Evolutionary conservation across 1,140 invertebrate species (phyloP), one percentile per base, ranked within the genome.

Genomic region (Delia radicum): DNA sequence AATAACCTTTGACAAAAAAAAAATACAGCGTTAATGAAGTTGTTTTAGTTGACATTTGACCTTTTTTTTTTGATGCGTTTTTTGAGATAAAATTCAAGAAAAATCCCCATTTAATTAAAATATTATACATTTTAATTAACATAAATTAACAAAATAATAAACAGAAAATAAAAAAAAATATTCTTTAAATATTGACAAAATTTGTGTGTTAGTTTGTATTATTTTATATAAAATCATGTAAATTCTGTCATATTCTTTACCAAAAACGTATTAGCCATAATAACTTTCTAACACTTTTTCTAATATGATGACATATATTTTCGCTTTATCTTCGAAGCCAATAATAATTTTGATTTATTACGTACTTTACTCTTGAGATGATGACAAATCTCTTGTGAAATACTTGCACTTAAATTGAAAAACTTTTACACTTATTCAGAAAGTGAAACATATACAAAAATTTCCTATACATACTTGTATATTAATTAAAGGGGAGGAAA

Each of bases 301-400:
- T 6, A 55, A 21, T n/a, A 13, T 12, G 13, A 1, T 33, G 3
- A 33, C 33, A 33, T 10, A 33, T 33, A 10, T 10, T 55, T 55
- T 24, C 48, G 42, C 8, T 55, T 21, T 55, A 21, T 55, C n/a
- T 8, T 55, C 48, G 8, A 21, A 55, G 48, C 48, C 48, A 55
- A 55, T 55, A 55, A 55, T 55, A n/a, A n/a, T 55, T 55, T 55
- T 55, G 48, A 55, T 55, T 55, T 55, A 55, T 55, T 55, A 55
- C 48, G 24, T 21, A 55, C 48, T 21, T 55, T 55, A 21, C 48
- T 55, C n/a, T 21, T 21, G 48, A 21, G 48, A 55, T 55, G 48
- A 18, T 55, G 48, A 55, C 48, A 55, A 55, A 55, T 55, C 48
- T 21, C 48, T 55, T 21, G 18, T 21, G 48, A 21, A 24, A 10